Percentiles rank a stretch among this genome's conserved stretches.
These are phyloP conservation scores for Epizoanthus stellaris DNA, from an alignment of 92 coral and sea anemone species.

Conservation along the genomic window DNA sequence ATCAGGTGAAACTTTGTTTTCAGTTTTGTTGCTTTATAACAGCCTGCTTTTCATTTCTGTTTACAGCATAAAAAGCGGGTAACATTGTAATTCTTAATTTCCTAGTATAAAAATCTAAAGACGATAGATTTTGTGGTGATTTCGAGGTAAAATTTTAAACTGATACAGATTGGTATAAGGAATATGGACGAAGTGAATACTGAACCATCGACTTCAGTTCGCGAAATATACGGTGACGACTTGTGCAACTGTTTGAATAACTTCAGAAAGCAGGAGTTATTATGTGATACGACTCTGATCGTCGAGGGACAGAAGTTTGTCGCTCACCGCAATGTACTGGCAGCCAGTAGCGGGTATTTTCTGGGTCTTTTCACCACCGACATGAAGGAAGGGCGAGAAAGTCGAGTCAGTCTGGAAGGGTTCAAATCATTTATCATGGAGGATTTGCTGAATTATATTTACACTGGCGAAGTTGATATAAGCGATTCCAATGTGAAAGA, in stretches of 20 bases:
- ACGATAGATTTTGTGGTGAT: neutral
- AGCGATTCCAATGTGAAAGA: constrained; percentile 84
- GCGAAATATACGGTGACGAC: constrained; percentile 57
- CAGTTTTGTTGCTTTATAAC: neutral
- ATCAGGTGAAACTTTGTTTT: neutral
- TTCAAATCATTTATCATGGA: constrained; percentile 81
- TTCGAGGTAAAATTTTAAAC: neutral
- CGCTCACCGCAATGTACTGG: constrained; percentile 91
- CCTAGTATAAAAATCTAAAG: neutral
- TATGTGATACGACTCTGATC: constrained; percentile 81
- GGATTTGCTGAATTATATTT: constrained; percentile 83
- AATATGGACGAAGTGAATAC: neutral
- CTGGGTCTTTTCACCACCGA: constrained; percentile 89
- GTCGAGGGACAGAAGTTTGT: constrained; percentile 81
- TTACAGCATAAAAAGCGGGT: no score
- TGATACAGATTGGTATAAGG: neutral
- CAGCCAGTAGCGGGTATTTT: constrained; percentile 89
- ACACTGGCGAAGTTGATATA: constrained; percentile 83
- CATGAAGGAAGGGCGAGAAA: constrained; percentile 79
- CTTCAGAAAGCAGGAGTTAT: constrained; percentile 78
- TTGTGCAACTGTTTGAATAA: constrained; percentile 70
- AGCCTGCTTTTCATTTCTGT: neutral
- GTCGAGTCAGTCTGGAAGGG: constrained; percentile 61
- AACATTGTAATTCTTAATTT: no score
- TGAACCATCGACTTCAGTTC: constrained; percentile 12